Base-by-base conservation (phyloP, 2,888 invertebrate genomes). In the Pollenia griseotomentosa region DNA sequence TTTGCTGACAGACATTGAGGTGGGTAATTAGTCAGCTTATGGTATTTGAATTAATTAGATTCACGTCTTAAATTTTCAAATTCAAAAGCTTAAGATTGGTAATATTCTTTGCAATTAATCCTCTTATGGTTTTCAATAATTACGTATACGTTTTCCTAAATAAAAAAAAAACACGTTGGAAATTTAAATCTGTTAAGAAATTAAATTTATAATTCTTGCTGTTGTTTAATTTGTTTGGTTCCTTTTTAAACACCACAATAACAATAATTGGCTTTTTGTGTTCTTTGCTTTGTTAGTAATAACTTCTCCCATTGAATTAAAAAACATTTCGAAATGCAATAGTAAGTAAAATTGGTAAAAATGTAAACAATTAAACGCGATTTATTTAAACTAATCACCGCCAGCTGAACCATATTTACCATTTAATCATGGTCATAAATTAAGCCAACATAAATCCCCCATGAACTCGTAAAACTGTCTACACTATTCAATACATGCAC, bases 381-480 rank as follows among this genome's bases (percentile, higher is more conserved):
- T 82, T 85, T 82, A 82, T 78, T 82, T 82, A 73, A 77, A 85
- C 85, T 82, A 85, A 85, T 81, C 82, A 85, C 85, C 77, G 78
- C 77, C 85, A 85, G 85, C 85, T 85, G 85, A 83, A 83, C 82
- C 82, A 79, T 86, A 86, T 86, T 86, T 86, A 79, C 86, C 78
- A 83, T 86, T 86, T 86, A 86, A 86, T 83, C 86, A 74, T 79
- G 78, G 83, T 74, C 82, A 86, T 86, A 86, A 86, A 86, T 86
- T 86, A 86, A 86, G 83, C 86, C 86, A 83, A 83, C 48, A 86
- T 70, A 83, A 86, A 86, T 86, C 82, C 86, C 83, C 84, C 82
- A 82, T 83, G 82, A 86, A 86, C 78, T 83, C 82, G 78, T 86
- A 79, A 79, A 86, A 86, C 82, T 86, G 86, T 86, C 86, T 82